These are phyloP conservation scores for Drosophila recens DNA, from an alignment of 2,888 invertebrate species.

Conservation along the genomic window DNA sequence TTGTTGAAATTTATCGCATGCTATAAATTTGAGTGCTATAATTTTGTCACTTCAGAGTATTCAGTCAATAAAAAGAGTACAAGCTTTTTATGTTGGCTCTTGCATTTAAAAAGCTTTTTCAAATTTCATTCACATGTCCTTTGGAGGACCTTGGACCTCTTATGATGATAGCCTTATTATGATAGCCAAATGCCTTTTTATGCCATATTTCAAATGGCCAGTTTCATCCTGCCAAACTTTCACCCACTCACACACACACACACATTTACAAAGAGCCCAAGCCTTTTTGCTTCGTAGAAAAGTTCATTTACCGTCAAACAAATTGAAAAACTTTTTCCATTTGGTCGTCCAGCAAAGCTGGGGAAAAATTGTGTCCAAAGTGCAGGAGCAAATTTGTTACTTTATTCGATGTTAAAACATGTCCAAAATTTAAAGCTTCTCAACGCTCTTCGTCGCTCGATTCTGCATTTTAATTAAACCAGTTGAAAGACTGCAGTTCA, in stretches of 20 bases:
- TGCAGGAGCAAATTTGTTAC: constrained; percentile 52
- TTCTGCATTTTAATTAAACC: constrained; percentile 72
- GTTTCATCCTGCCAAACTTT: constrained; percentile 27
- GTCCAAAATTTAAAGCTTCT: constrained; percentile 52
- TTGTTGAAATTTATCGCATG: constrained; percentile 76
- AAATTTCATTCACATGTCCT: constrained; percentile 25
- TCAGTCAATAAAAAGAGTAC: constrained; percentile 63
- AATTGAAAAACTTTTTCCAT: constrained; percentile 80
- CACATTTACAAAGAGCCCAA: constrained; percentile 11
- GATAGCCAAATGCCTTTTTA: constrained; percentile 67
- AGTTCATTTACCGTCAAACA: constrained; percentile 76
- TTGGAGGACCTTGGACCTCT: constrained; percentile 47
- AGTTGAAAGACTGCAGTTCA: constrained; percentile 52
- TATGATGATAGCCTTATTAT: constrained; percentile 74
- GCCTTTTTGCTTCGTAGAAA: constrained; percentile 49
- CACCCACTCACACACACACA: constrained; percentile 14
- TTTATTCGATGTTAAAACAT: constrained; percentile 46
- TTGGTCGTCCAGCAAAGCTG: constrained; percentile 55
- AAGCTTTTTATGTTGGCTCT: constrained; percentile 62
- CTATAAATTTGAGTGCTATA: constrained; percentile 71
- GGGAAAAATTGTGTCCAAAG: constrained; percentile 54
- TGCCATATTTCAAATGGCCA: constrained; percentile 68
- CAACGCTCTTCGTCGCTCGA: constrained; percentile 32
- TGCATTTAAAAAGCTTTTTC: constrained; percentile 59
- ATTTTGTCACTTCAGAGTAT: constrained; percentile 65